phyloP scores from a whole-genome alignment of 1,140 invertebrate species.

The Globodera rostochiensis region DNA sequence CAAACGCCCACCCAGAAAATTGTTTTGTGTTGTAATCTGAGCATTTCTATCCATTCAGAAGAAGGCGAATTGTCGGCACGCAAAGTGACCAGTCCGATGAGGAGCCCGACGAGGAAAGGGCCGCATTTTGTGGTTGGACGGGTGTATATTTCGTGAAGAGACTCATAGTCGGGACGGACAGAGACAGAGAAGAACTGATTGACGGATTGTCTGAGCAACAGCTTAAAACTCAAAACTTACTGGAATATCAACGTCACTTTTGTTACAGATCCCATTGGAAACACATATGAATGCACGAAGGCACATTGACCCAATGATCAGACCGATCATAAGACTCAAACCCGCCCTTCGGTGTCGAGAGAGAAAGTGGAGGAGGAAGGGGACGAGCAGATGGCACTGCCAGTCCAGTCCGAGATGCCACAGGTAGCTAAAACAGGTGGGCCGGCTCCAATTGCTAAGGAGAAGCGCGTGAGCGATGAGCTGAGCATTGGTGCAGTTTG shows the following conservation, averaged over 20 bases:
- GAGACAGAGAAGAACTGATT: constrained; percentile 50
- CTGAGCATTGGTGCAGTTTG: constrained; percentile 48
- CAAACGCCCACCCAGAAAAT: constrained; percentile 32
- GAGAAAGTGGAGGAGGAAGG: constrained; percentile 55
- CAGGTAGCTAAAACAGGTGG: constrained; percentile 63
- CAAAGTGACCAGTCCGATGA: constrained; percentile 49
- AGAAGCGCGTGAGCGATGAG: constrained; percentile 57
- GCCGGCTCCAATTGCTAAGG: constrained; percentile 53
- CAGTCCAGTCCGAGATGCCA: constrained; percentile 64
- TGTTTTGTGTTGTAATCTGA: background rate
- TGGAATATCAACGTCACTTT: constrained; percentile 62
- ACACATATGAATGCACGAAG: constrained; percentile 55
- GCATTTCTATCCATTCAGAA: background rate
- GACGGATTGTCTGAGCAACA: background rate
- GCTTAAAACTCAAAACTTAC: constrained; percentile 23
- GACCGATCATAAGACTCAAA: constrained; percentile 30
- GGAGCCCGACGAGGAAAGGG: constrained; percentile 60
- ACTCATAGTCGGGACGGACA: constrained; percentile 37
- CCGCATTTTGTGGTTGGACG: constrained; percentile 61
- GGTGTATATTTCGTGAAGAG: constrained; percentile 62
- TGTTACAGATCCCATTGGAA: constrained; percentile 61
- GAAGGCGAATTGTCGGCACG: constrained; percentile 19
- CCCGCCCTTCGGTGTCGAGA: constrained; percentile 35
- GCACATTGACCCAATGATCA: constrained; percentile 44
- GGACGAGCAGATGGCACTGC: constrained; percentile 61